Evolutionary conservation across 2,113 vertebrate species (phyloP).

Genomic region (Nyctibius bracteatus): DNA sequence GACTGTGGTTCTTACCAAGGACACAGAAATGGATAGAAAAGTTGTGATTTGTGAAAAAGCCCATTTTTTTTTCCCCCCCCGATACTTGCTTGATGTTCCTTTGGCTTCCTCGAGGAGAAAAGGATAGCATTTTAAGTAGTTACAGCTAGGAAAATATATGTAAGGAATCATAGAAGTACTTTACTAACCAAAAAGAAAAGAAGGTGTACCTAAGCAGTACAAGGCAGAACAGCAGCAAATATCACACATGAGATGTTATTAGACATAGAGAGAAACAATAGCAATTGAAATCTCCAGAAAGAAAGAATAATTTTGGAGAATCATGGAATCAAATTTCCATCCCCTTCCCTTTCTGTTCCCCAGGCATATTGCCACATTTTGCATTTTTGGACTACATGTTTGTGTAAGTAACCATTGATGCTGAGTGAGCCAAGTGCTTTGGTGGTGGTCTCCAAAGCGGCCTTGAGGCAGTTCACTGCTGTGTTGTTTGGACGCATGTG

Average conservation of each 20-base stretch:
- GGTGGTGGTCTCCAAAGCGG: no score
- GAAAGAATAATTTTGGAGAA: not conserved
- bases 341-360: not conserved
- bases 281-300: not conserved
- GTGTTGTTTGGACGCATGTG: fast-evolving
- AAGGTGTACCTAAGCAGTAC: not conserved
- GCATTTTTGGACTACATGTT: not conserved
- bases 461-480: not conserved
- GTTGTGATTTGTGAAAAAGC: not conserved
- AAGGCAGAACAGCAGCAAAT: not conserved
- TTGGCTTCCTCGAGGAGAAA: not conserved
- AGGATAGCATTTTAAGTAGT: not conserved
- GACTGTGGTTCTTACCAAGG: not conserved
- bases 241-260: not conserved
- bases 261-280: not conserved
- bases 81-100: not conserved
- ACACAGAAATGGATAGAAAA: not conserved
- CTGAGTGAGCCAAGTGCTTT: not conserved
- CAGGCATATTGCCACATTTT: not conserved
- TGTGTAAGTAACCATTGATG: not conserved
- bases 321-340: not conserved
- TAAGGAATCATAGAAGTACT: not conserved
- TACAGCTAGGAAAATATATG: not conserved
- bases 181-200: not conserved
- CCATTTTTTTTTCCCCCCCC: not conserved